These are phyloP conservation scores for Lithosia quadra DNA, from an alignment of 2,888 invertebrate genomes.

Conservation along the genomic window DNA sequence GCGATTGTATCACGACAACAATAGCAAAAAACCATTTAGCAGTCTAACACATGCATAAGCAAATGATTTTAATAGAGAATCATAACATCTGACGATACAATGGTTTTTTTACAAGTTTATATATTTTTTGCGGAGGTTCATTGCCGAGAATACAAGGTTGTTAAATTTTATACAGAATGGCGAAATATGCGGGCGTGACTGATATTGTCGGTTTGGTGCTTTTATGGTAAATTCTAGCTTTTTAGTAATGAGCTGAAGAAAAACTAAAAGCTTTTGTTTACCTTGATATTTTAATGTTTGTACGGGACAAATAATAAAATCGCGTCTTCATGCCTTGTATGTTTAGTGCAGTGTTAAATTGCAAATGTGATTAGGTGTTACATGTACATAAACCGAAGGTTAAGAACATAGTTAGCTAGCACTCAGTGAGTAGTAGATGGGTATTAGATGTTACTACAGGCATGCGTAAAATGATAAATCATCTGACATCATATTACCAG, in stretches of 20 bases:
- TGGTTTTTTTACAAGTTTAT: constrained; percentile 51
- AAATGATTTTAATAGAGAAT: constrained; percentile 46
- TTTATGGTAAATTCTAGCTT: constrained; percentile 38
- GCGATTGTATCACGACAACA: constrained; percentile 62
- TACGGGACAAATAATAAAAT: neutral
- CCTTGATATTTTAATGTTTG: neutral
- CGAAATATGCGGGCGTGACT: constrained; percentile 56
- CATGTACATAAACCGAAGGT: constrained; percentile 25
- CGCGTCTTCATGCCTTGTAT: neutral
- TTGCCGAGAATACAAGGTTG: constrained; percentile 65
- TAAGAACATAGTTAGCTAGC: constrained; percentile 7
- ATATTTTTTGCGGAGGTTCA: constrained; percentile 59
- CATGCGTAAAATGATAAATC: constrained; percentile 27
- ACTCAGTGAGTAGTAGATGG: constrained; percentile 6
- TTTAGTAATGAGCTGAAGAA: constrained; percentile 18
- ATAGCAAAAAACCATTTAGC: constrained; percentile 55
- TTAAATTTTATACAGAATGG: constrained; percentile 57
- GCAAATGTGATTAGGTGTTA: constrained; percentile 6
- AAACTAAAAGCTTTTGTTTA: constrained; percentile 8
- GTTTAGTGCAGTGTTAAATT: neutral
- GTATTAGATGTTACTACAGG: constrained; percentile 13
- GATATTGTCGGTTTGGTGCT: constrained; percentile 48
- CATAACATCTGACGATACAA: constrained; percentile 53
- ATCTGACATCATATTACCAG: constrained; percentile 35
- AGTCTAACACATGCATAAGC: constrained; percentile 36